Evolutionary conservation across 1,140 invertebrate species (phyloP), one percentile per base, ranked within the genome.

Genomic region (Xylocopa sonorina): DNA sequence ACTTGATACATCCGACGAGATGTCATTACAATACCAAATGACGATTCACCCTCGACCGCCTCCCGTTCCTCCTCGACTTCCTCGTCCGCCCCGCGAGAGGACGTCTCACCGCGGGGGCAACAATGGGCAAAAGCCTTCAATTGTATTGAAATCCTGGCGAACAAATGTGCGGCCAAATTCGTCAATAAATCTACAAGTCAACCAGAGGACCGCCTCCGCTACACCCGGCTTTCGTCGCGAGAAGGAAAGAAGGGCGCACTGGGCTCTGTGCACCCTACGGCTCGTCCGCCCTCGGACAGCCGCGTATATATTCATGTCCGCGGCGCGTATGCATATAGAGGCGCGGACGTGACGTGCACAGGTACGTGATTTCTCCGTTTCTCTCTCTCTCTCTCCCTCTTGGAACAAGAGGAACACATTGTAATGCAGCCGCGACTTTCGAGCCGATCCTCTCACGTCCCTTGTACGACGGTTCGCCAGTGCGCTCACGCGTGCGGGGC

Each of bases 161-260:
- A 89, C 89, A 90, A 90, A 90, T 89, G 87, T 87, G 89, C 81
- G 77, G 79, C 87, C 85, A 89, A 90, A 90, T 90, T 90, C 89
- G 83, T 90, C 89, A 88, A 90, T 90, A 90, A 90, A 90, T 90
- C 88, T 90, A 87, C 86, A 86, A 89, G 88, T 88, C 87, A 89
- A 89, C 87, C 81, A 82, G 81, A 82, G 81, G 27, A 55, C 53
- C 46, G 48, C 77, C 68, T 41, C 5, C 62, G 29, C 43, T 14
- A 14, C 29, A 18, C 38, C 0, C 55, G 29, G 29, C 62, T 76
- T 67, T 48, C 53, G 29, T 29, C 43, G 4, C 29, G 2, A 18
- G 0, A 48, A 66, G 12, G n/a, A 55, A 29, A 60, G 48, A 38
- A 41, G 63, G 46, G 29, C 51, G n/a, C 27, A n/a, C n/a, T n/a